A percentile compares a stretch with the other conserved stretches of the same genome.
Evolutionary conservation across 2,797 vertebrate species (phyloP).

Genomic region (Gallinago solitaria): DNA sequence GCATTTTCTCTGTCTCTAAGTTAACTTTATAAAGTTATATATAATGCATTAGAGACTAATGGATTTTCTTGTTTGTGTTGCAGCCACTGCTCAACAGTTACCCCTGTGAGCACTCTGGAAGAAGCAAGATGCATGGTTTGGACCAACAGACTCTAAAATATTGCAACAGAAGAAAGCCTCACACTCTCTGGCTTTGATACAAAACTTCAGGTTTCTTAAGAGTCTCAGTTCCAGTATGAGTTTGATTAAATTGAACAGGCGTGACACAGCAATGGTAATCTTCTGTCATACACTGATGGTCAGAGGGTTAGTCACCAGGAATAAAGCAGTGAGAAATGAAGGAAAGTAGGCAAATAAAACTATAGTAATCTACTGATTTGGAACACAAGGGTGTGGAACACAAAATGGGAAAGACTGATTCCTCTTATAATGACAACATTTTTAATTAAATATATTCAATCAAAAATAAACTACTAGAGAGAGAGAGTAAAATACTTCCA

Average conservation of each 20-base stretch:
- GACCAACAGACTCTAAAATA: not conserved
- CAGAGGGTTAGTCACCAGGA: not conserved
- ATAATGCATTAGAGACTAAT: not conserved
- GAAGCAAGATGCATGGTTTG: not conserved
- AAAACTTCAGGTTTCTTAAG: not conserved
- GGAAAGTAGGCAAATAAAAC: not conserved
- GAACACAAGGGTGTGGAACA: not conserved
- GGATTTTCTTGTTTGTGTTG: not conserved
- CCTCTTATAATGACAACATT: not conserved
- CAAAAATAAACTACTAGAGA: conserved; percentile 29
- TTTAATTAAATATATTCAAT: conserved; percentile 41
- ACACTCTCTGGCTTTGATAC: not conserved
- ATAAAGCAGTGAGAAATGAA: not conserved
- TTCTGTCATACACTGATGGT: not conserved
- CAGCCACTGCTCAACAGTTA: not conserved
- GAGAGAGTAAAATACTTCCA: conserved; percentile 37
- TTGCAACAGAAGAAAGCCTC: not conserved
- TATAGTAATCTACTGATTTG: not conserved
- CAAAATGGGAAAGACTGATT: not conserved
- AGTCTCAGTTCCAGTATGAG: not conserved
- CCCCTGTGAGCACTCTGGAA: not conserved
- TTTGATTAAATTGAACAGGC: not conserved
- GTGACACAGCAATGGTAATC: not conserved
- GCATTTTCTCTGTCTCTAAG: not conserved
- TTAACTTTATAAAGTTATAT: not conserved